Percentiles rank a stretch among this genome's conserved stretches.
These are phyloP conservation scores for Flexamia atlantica DNA, from an alignment of 2,888 invertebrate species.

Conservation along the genomic window DNA sequence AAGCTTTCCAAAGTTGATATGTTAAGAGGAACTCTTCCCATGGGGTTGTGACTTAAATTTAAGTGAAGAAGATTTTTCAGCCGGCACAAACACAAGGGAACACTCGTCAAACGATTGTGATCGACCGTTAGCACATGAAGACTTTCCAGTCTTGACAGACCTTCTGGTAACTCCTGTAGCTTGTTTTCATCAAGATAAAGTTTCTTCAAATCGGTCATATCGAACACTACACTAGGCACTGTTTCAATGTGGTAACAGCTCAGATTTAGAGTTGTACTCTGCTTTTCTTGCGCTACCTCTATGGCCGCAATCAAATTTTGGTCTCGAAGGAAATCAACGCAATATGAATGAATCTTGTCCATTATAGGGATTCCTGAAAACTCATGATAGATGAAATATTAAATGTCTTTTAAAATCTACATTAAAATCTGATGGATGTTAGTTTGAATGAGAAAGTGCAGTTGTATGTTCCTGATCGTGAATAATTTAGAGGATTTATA, in stretches of 20 bases:
- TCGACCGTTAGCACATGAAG: constrained; percentile 37
- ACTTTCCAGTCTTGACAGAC: constrained; percentile 7
- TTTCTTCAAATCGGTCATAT: constrained; percentile 40
- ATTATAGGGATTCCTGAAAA: constrained; percentile 8
- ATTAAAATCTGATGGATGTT: too few relatives aligned
- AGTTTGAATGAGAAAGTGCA: too few relatives aligned
- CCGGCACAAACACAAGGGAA: neutral
- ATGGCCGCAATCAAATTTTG: constrained; percentile 36
- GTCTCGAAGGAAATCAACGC: constrained; percentile 33
- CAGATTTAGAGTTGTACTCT: constrained; percentile 27
- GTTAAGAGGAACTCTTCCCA: neutral
- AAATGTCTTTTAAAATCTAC: too few relatives aligned
- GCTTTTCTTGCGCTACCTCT: constrained; percentile 37
- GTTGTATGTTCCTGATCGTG: too few relatives aligned
- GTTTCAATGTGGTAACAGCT: constrained; percentile 39
- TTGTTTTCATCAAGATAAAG: constrained; percentile 45
- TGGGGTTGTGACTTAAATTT: constrained; percentile 32
- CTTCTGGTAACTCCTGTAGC: neutral
- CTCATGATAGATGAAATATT: neutral
- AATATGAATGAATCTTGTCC: constrained; percentile 38
- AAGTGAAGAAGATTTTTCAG: constrained; percentile 26
- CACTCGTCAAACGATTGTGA: constrained; percentile 25
- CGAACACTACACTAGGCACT: constrained; percentile 31
- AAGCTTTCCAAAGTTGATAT: neutral
- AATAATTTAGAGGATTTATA: too few relatives aligned